Conservation (phyloP, 2,797 vertebrate genomes). For the Esox masquinongy region DNA sequence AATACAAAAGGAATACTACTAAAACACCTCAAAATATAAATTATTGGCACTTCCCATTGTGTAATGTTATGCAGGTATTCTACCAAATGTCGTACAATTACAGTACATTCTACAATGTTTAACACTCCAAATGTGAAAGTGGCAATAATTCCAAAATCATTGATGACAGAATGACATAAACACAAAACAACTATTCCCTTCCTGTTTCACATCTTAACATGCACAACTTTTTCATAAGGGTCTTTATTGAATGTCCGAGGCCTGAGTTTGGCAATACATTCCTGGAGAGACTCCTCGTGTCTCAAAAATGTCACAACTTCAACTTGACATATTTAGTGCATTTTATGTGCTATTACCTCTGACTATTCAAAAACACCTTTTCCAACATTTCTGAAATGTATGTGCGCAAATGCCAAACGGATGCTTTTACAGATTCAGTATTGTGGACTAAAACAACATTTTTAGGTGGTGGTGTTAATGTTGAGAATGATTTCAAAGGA, state of each 20-base stretch:
- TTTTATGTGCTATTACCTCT: conserved; percentile 78
- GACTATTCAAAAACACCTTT: conserved; percentile 64
- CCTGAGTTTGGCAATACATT: conserved; percentile 86
- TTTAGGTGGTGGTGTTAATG: conserved; percentile 38
- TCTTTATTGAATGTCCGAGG: conserved; percentile 77
- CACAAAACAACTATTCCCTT: conserved; percentile 71
- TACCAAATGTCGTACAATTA: conserved; percentile 75
- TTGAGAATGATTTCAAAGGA: conserved; percentile 47
- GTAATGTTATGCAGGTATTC: conserved; percentile 71
- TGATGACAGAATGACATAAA: conserved; percentile 64
- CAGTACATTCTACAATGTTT: conserved; percentile 80
- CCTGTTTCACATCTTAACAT: conserved; percentile 76
- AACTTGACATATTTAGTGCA: conserved; percentile 82
- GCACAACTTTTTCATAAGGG: conserved; percentile 71
- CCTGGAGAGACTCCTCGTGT: conserved; percentile 72
- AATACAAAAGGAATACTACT: conserved; percentile 76
- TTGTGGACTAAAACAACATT: conserved; percentile 51
- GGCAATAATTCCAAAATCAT: conserved; percentile 75
- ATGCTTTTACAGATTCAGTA: conserved; percentile 60
- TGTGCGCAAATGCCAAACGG: conserved; percentile 67
- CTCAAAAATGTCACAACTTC: conserved; percentile 72
- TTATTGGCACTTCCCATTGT: conserved; percentile 82
- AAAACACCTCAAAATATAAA: conserved; percentile 72
- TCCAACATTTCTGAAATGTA: conserved; percentile 61
- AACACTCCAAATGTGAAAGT: conserved; percentile 80